Percentiles rank a stretch among this genome's conserved stretches.
These are phyloP conservation scores for Cephus spinipes DNA, from an alignment of 2,888 invertebrate genomes.

Conservation along the genomic window DNA sequence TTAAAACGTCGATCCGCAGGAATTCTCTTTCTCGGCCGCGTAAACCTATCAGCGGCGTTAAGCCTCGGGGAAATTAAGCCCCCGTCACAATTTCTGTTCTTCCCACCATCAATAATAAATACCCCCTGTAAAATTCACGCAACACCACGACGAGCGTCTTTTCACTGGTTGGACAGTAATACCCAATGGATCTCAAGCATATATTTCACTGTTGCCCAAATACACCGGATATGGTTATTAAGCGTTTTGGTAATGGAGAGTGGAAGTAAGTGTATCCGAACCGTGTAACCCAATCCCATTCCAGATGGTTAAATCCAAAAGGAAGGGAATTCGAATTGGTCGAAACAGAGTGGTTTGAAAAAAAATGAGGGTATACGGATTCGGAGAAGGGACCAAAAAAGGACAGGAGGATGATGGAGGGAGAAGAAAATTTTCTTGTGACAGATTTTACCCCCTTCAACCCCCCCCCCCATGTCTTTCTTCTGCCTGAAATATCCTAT, in stretches of 20 bases:
- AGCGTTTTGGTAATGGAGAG: background rate
- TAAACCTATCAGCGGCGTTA: background rate
- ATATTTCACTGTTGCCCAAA: background rate
- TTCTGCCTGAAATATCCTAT: background rate
- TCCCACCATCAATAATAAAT: background rate
- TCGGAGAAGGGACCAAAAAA: background rate
- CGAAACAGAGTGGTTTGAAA: background rate
- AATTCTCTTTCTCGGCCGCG: background rate
- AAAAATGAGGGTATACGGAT: background rate
- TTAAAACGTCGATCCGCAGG: background rate
- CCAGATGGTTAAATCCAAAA: background rate
- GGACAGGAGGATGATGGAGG: background rate
- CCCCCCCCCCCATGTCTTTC: constrained; percentile 1
- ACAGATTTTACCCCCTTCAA: constrained; percentile 8
- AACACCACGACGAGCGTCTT: background rate
- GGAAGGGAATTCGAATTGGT: background rate
- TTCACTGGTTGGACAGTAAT: background rate
- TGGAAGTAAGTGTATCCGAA: background rate
- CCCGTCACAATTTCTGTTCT: background rate
- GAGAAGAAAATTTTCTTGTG: background rate
- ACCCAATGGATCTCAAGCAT: background rate
- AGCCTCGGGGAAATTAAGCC: background rate
- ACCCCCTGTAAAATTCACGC: background rate
- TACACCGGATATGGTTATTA: background rate
- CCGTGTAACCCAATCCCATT: background rate